Evolutionary conservation across 2,113 vertebrate species (phyloP).

Genomic region (Hypomesus transpacificus): DNA sequence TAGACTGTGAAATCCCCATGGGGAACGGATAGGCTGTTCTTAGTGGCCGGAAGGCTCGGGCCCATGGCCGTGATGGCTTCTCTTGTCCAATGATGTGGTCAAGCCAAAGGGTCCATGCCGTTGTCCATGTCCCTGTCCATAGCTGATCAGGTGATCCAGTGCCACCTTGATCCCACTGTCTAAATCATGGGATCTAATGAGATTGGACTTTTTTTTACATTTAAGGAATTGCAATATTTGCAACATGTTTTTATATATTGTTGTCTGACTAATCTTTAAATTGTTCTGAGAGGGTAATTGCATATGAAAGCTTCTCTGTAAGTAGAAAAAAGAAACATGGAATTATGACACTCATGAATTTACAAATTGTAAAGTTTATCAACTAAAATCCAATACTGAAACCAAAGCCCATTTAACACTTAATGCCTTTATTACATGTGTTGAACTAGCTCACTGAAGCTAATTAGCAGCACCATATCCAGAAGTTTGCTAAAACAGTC

Average conservation of each 20-base stretch:
- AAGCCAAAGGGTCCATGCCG: constrained; percentile 30
- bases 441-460: neutral
- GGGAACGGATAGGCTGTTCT: constrained; percentile 56
- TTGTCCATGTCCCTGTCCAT: constrained; percentile 1
- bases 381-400: too few relatives aligned
- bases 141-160: constrained; percentile 43
- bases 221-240: constrained; percentile 67
- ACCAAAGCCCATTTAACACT: too few relatives aligned
- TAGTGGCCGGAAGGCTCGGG: constrained; percentile 52
- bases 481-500: constrained; percentile 85
- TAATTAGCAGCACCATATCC: constrained; percentile 83
- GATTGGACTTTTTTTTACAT: constrained; percentile 76
- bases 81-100: constrained; percentile 51
- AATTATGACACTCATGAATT: too few relatives aligned
- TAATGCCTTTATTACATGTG: neutral
- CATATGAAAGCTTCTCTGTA: too few relatives aligned
- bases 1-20: constrained; percentile 38
- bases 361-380: too few relatives aligned
- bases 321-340: too few relatives aligned
- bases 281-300: too few relatives aligned
- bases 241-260: too few relatives aligned
- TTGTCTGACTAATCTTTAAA: too few relatives aligned
- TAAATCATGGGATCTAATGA: constrained; percentile 68
- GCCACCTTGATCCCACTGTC: constrained; percentile 42
- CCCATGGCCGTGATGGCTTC: constrained; percentile 20